Evolutionary conservation across 2,797 vertebrate genomes (phyloP).

Genomic region (Amblyraja radiata): DNA sequence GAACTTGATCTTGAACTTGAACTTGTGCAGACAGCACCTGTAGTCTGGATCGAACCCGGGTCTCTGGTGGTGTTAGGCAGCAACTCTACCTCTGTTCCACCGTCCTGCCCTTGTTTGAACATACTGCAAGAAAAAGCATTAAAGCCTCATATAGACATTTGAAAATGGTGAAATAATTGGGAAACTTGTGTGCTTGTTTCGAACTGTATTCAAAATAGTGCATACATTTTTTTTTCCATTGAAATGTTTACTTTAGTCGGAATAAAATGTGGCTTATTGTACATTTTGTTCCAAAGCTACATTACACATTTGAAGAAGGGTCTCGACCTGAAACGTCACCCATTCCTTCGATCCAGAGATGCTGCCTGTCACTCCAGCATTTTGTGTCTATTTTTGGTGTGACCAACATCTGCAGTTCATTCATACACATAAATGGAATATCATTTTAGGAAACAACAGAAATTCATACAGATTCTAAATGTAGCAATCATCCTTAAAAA

Average conservation of each 20-base stretch:
- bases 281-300: not conserved
- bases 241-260: not conserved
- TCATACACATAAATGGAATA: too few relatives aligned
- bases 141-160: not conserved
- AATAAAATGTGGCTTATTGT: not conserved
- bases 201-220: not conserved
- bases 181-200: not conserved
- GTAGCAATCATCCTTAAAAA: not conserved
- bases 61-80: too few relatives aligned
- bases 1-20: too few relatives aligned
- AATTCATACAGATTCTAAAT: not conserved
- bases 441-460: not conserved
- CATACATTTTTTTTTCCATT: not conserved
- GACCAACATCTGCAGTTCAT: too few relatives aligned
- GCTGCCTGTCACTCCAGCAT: too few relatives aligned
- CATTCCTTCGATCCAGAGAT: too few relatives aligned
- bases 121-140: not conserved
- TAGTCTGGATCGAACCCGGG: too few relatives aligned
- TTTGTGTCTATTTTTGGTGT: too few relatives aligned
- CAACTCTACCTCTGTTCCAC: too few relatives aligned
- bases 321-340: too few relatives aligned
- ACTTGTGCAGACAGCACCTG: too few relatives aligned
- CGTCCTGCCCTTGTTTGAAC: not conserved
- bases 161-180: not conserved
- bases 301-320: not conserved